phyloP scores from a whole-genome alignment of 1,140 invertebrate species.

The Caerostris extrusa region DNA sequence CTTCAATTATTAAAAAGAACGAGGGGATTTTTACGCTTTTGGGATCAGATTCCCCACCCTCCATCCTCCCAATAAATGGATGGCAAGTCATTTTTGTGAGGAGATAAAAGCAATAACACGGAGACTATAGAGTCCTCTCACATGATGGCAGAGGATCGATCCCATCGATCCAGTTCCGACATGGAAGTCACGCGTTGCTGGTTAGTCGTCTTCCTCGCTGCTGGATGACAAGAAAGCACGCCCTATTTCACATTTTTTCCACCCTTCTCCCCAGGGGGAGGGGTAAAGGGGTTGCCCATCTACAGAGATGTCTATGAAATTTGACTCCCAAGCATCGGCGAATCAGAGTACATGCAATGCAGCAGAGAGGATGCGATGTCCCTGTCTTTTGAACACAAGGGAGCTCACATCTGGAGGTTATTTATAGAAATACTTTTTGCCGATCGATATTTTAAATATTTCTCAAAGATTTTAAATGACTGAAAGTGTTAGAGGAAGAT shows the following conservation, averaged over 20 bases:
- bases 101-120: constrained; percentile 70
- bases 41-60: neutral
- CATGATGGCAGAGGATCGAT: constrained; percentile 46
- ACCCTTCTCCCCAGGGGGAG: neutral
- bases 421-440: no score
- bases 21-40: neutral
- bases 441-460: no score
- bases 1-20: constrained; percentile 53
- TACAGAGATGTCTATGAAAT: neutral
- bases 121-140: constrained; percentile 53
- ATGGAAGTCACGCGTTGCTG: constrained; percentile 41
- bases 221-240: constrained; percentile 24
- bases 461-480: no score
- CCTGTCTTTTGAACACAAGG: no score
- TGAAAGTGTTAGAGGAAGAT: no score
- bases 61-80: neutral
- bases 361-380: no score
- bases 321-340: neutral
- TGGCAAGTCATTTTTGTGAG: constrained; percentile 62
- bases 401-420: no score
- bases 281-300: neutral
- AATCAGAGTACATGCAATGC: neutral
- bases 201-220: constrained; percentile 45
- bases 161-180: constrained; percentile 30
- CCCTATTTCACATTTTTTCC: constrained; percentile 15